Evolutionary conservation across 2,113 vertebrate species (phyloP).

Genomic region (Vidua chalybeata): DNA sequence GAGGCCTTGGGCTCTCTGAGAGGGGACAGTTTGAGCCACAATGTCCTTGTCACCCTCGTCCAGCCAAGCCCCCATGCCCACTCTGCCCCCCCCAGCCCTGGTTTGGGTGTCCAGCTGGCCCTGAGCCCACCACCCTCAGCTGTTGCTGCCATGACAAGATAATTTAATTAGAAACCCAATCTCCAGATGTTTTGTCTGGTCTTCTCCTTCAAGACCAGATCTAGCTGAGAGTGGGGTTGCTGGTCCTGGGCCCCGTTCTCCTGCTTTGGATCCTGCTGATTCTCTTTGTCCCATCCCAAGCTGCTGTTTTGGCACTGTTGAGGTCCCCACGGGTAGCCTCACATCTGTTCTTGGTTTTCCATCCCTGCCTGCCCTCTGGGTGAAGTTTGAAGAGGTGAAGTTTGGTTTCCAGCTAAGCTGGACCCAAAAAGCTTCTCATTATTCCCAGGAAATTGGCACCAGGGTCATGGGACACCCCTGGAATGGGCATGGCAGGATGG

Average conservation of each 20-base stretch:
- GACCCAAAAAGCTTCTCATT: background rate
- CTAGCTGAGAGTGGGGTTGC: background rate
- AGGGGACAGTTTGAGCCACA: background rate
- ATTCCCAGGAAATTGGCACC: background rate
- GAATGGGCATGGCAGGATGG: rapidly evolving
- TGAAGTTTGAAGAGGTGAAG: background rate
- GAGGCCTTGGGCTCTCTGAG: background rate
- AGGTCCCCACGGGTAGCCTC: background rate
- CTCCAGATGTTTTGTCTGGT: background rate
- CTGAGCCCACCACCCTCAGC: background rate
- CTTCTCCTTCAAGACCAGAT: background rate
- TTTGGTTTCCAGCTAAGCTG: background rate
- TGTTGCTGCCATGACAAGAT: background rate
- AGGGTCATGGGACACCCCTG: background rate
- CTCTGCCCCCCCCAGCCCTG: background rate
- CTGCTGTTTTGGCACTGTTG: background rate
- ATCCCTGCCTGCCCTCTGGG: rapidly evolving
- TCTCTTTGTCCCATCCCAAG: background rate
- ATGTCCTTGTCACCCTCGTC: background rate
- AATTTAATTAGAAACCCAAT: background rate
- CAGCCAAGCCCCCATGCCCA: background rate
- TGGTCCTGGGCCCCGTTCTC: background rate
- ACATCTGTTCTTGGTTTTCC: background rate
- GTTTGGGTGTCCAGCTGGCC: background rate
- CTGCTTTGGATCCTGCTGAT: background rate